Evolutionary conservation across 2,797 vertebrate genomes (phyloP).

Genomic region (Denticeps clupeoides): DNA sequence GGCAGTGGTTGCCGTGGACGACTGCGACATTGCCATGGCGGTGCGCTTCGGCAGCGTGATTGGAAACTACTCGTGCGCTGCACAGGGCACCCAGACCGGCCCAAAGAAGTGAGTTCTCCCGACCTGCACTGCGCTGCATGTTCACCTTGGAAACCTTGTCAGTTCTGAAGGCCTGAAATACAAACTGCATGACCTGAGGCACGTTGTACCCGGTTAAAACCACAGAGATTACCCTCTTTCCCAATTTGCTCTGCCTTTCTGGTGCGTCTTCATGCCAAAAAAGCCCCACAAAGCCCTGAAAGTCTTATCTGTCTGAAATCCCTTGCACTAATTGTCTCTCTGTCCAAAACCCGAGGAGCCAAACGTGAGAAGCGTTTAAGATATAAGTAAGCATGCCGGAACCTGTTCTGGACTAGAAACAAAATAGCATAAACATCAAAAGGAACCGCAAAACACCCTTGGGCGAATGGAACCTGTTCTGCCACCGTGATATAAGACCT

Average conservation of each 20-base stretch:
- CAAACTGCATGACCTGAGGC: no score
- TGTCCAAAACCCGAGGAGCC: not conserved
- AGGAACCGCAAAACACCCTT: conserved; percentile 5
- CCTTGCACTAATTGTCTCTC: conserved; percentile 5
- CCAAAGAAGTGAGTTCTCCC: conserved; percentile 80
- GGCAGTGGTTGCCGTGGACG: conserved; percentile 86
- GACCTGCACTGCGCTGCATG: not conserved
- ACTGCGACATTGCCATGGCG: conserved; percentile 90
- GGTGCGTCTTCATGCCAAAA: no score
- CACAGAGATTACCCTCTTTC: not conserved
- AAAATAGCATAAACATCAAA: no score
- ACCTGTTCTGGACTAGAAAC: conserved; percentile 9
- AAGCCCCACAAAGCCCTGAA: no score
- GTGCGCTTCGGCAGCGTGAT: conserved; percentile 79
- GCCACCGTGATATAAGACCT: conserved; percentile 12
- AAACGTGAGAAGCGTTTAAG: conserved; percentile 11
- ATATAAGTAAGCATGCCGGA: conserved; percentile 5
- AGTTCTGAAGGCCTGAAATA: no score
- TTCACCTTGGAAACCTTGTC: not conserved
- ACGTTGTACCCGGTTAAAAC: no score
- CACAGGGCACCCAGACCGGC: conserved; percentile 89
- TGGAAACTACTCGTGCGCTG: conserved; percentile 92
- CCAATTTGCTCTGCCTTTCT: no score
- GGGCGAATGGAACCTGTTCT: conserved; percentile 8
- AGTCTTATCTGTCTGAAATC: not conserved